A percentile compares a stretch with the other conserved stretches of the same genome.
Conservation (phyloP, 2,888 invertebrate species). For the Carcina quercana region DNA sequence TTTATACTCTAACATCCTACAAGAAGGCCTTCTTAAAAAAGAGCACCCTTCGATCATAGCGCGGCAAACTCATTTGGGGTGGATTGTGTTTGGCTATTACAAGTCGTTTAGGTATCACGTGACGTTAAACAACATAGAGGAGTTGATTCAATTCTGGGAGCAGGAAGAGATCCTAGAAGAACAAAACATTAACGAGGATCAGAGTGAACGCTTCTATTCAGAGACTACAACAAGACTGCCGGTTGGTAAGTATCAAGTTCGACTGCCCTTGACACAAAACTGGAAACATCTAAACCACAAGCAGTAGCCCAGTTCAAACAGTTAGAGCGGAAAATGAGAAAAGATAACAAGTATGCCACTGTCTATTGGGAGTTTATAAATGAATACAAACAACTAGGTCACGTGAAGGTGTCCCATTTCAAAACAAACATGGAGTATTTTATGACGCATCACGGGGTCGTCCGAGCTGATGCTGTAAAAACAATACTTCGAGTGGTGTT, state of each 20-base stretch:
- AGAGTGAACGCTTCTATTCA: background rate
- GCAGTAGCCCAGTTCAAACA: slow-evolving; percentile 5
- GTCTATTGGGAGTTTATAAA: slow-evolving; percentile 4
- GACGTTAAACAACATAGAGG: background rate
- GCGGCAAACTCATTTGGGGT: slow-evolving; percentile 10
- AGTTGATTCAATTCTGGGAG: slow-evolving; percentile 3
- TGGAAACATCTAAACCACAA: slow-evolving; percentile 4
- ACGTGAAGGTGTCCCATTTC: slow-evolving; percentile 1
- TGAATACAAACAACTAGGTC: slow-evolving; percentile 3
- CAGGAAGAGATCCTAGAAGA: slow-evolving; percentile 1
- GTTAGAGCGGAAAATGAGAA: slow-evolving; percentile 4
- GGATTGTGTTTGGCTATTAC: slow-evolving; percentile 8
- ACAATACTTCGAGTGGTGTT: slow-evolving; percentile 1
- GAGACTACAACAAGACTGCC: slow-evolving; percentile 2
- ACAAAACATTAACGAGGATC: background rate
- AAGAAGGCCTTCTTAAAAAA: background rate
- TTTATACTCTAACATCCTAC: background rate
- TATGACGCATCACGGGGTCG: background rate
- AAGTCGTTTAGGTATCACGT: slow-evolving; percentile 7
- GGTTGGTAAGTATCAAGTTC: slow-evolving; percentile 2
- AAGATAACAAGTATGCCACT: background rate
- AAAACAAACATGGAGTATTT: background rate
- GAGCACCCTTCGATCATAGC: background rate
- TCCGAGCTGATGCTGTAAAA: background rate
- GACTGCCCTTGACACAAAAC: slow-evolving; percentile 3